A percentile compares a stretch with the other conserved stretches of the same genome.
These are phyloP conservation scores for Bugula neritina DNA, from an alignment of 2,888 invertebrate species.

Conservation along the genomic window DNA sequence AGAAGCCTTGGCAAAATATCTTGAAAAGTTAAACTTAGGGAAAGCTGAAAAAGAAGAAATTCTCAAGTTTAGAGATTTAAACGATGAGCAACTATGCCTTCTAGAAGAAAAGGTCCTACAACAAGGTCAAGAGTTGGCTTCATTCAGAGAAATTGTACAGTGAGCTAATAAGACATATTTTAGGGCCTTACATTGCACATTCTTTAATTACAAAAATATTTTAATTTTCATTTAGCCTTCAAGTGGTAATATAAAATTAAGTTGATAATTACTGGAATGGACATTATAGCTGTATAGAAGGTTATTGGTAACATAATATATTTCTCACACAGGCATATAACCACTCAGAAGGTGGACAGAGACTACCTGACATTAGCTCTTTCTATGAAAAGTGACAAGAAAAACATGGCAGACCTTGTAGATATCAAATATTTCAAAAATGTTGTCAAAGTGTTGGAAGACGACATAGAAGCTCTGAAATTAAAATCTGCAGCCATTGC, in stretches of 20 bases:
- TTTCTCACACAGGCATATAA: conserved; percentile 3
- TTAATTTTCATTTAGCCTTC: too few relatives aligned
- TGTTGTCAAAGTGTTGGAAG: neutral
- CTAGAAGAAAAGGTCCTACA: neutral
- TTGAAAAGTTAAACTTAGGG: neutral
- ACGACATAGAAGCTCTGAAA: neutral
- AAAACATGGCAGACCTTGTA: neutral
- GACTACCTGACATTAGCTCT: conserved; percentile 11
- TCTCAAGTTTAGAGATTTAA: neutral
- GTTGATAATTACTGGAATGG: too few relatives aligned
- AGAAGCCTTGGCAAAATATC: neutral
- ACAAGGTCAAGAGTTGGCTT: neutral
- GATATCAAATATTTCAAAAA: conserved; percentile 12
- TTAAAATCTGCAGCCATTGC: neutral
- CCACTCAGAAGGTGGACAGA: conserved; percentile 15
- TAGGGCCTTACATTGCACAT: too few relatives aligned
- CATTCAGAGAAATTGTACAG: conserved; percentile 15
- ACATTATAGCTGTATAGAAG: too few relatives aligned
- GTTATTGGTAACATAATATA: too few relatives aligned
- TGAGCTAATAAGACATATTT: too few relatives aligned
- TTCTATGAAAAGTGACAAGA: conserved; percentile 11
- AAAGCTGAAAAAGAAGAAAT: conserved; percentile 7
- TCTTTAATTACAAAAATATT: too few relatives aligned
- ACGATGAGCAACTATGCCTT: neutral
- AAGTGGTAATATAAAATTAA: too few relatives aligned